Conservation (phyloP, 2,113 vertebrate species). For the Penelope pileata region DNA sequence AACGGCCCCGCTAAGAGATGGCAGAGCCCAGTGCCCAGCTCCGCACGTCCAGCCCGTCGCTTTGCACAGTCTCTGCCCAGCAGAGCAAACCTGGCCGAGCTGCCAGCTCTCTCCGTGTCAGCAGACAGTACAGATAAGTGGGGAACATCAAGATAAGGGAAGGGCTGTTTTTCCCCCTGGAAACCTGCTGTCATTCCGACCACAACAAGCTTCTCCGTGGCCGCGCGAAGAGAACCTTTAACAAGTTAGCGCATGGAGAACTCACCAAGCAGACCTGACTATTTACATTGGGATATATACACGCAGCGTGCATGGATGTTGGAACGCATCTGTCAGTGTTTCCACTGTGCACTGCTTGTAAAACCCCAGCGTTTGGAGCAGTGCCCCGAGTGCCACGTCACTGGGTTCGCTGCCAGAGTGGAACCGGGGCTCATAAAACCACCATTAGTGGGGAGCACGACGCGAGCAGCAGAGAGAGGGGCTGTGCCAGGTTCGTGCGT, state of each 20-base stretch:
- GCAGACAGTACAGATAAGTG: not conserved
- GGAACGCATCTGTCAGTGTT: slow-evolving; percentile 65
- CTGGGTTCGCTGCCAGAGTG: slow-evolving; percentile 40
- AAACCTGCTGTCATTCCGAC: slow-evolving; percentile 13
- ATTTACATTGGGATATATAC: slow-evolving; percentile 22
- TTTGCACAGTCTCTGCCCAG: not conserved
- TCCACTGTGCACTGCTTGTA: slow-evolving; percentile 69
- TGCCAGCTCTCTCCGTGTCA: not conserved
- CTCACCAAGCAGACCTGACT: not conserved
- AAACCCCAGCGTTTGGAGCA: slow-evolving; percentile 43
- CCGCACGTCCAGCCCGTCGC: not conserved
- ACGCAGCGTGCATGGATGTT: slow-evolving; percentile 7
- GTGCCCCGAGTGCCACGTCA: not conserved
- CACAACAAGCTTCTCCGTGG: slow-evolving; percentile 17
- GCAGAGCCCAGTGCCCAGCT: not conserved
- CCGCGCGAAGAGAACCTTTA: not conserved
- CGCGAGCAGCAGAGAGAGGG: not conserved
- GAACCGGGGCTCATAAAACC: slow-evolving; percentile 30
- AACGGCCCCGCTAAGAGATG: not conserved
- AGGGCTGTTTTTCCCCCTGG: not conserved
- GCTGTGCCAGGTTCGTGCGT: not conserved
- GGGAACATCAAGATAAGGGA: not conserved
- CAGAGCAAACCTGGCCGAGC: not conserved
- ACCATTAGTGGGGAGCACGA: not conserved
- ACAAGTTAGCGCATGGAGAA: not conserved